phyloP scores from a whole-genome alignment of 2,888 invertebrate species.

The Osmoderma eremita region DNA sequence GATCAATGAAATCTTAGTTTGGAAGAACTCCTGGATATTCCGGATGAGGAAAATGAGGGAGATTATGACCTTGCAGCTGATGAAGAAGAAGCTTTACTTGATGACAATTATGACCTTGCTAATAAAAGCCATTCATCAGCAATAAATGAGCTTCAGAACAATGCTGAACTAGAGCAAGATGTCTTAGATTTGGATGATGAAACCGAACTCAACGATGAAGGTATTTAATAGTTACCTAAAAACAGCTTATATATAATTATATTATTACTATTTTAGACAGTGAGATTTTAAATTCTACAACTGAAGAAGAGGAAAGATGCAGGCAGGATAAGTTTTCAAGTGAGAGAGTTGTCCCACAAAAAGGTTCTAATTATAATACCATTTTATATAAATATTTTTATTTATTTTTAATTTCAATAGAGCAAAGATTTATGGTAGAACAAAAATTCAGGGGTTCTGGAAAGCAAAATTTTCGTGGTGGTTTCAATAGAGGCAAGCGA shows the following conservation, averaged over 20 bases:
- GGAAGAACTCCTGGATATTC: conserved; percentile 46
- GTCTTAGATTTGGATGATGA: conserved; percentile 35
- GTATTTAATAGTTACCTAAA: conserved; percentile 6
- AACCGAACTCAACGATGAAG: conserved; percentile 38
- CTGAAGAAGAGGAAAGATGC: conserved; percentile 31
- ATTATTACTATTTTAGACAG: conserved; percentile 20
- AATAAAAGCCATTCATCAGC: background rate
- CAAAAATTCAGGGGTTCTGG: background rate
- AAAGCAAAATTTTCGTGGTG: conserved; percentile 28
- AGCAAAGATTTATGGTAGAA: background rate
- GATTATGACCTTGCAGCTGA: conserved; percentile 64
- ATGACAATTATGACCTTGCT: conserved; percentile 57
- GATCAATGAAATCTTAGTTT: conserved; percentile 29
- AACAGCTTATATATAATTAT: background rate
- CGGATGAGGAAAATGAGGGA: conserved; percentile 63
- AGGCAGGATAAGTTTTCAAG: conserved; percentile 38
- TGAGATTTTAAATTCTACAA: conserved; percentile 30
- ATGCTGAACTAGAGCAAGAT: conserved; percentile 25
- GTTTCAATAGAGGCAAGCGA: conserved; percentile 23
- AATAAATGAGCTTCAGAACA: background rate
- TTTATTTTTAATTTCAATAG: conserved; percentile 3
- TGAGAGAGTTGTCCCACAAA: conserved; percentile 31
- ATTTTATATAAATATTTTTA: background rate
- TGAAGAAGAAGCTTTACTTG: conserved; percentile 64
- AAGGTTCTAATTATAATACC: too few species aligned